A percentile compares a stretch with the other conserved stretches of the same genome.
Evolutionary conservation across 1,140 invertebrate genomes (phyloP).

Genomic region (Hylaeus anthracinus): DNA sequence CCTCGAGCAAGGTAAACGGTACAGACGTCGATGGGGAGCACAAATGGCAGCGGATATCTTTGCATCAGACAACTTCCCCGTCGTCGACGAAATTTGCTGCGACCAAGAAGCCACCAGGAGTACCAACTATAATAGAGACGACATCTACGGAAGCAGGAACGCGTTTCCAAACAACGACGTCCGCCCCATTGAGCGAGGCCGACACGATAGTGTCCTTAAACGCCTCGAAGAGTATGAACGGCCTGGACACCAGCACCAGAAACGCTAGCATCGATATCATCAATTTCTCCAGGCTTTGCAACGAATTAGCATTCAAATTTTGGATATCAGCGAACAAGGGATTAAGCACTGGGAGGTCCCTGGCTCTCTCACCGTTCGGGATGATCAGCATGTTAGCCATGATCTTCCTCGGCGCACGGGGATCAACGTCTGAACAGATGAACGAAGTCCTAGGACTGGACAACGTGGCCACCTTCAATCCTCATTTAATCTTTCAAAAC

Average conservation of each 20-base stretch:
- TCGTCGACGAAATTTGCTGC: not conserved
- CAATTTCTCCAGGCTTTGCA: slow-evolving; percentile 88
- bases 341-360: slow-evolving; percentile 87
- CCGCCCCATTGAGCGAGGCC: not conserved
- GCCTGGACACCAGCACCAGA: slow-evolving; percentile 87
- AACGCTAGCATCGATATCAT: slow-evolving; percentile 86
- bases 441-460: slow-evolving; percentile 92
- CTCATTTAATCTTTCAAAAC: slow-evolving; percentile 91
- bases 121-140: not conserved
- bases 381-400: slow-evolving; percentile 91
- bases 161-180: not conserved
- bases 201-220: not conserved
- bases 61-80: not conserved
- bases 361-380: slow-evolving; percentile 92
- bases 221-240: slow-evolving; percentile 72
- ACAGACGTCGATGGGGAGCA: not conserved
- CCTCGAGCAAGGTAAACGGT: not conserved
- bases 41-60: slow-evolving; percentile 27
- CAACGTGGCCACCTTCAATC: slow-evolving; percentile 93
- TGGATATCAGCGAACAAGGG: slow-evolving; percentile 87
- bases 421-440: slow-evolving; percentile 93
- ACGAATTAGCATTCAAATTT: slow-evolving; percentile 91
- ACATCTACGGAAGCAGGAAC: not conserved
- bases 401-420: slow-evolving; percentile 92
- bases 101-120: not conserved